phyloP scores from a whole-genome alignment of 1,140 invertebrate species.

The Habropoda laboriosa region DNA sequence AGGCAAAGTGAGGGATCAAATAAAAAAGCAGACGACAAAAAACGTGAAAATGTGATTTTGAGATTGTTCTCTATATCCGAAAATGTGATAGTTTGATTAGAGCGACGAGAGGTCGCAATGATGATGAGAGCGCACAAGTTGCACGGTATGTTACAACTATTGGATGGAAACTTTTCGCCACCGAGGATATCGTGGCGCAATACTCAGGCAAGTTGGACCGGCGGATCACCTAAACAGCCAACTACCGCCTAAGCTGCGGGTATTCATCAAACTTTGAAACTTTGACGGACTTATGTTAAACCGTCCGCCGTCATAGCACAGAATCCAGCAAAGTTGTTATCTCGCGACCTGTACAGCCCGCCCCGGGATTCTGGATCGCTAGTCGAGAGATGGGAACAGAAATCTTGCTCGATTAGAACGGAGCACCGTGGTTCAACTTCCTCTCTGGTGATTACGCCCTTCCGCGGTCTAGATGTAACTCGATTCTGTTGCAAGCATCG shows the following conservation, averaged over 20 bases:
- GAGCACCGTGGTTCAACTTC: background rate
- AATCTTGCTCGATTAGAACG: background rate
- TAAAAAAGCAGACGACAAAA: too few relatives aligned
- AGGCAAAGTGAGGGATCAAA: too few relatives aligned
- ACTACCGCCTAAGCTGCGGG: slow-evolving; percentile 36
- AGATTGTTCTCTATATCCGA: too few relatives aligned
- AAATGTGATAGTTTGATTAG: background rate
- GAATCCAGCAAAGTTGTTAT: slow-evolving; percentile 43
- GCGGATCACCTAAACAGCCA: slow-evolving; percentile 37
- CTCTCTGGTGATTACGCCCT: background rate
- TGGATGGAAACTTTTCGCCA: slow-evolving; percentile 20
- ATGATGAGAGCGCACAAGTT: too few relatives aligned
- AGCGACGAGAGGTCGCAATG: background rate
- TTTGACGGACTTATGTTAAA: slow-evolving; percentile 57
- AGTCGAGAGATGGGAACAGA: background rate
- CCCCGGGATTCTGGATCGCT: slow-evolving; percentile 1
- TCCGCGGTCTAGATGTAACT: background rate
- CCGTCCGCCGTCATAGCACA: background rate
- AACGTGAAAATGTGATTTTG: too few relatives aligned
- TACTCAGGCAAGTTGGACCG: slow-evolving; percentile 29
- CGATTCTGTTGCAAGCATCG: too few relatives aligned
- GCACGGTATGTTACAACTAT: background rate
- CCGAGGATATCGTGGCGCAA: background rate
- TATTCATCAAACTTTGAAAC: slow-evolving; percentile 63
- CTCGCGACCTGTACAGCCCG: slow-evolving; percentile 9